These are phyloP conservation scores for Craniophora ligustri DNA, from an alignment of 2,888 invertebrate genomes.

Conservation along the genomic window DNA sequence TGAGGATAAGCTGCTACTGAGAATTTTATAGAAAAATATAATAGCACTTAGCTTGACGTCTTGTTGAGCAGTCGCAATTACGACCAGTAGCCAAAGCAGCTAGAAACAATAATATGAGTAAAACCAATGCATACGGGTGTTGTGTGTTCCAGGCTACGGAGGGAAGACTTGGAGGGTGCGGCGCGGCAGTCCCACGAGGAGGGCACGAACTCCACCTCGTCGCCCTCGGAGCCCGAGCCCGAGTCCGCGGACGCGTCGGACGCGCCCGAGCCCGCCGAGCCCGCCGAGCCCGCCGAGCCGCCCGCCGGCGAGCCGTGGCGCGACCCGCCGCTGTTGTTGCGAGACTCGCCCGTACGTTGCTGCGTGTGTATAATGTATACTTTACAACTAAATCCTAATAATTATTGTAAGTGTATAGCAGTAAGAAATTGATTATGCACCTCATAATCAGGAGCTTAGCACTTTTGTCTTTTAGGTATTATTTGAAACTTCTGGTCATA, in stretches of 20 bases:
- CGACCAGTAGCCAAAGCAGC: too few species aligned
- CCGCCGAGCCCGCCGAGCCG: constrained; percentile 36
- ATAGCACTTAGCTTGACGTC: too few species aligned
- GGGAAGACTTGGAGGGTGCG: constrained; percentile 92
- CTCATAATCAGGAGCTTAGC: too few species aligned
- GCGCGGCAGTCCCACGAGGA: constrained; percentile 94
- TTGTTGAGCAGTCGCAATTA: too few species aligned
- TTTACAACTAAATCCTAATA: constrained; percentile 7
- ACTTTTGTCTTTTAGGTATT: too few species aligned
- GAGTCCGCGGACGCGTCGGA: constrained; percentile 66
- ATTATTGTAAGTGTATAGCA: too few species aligned
- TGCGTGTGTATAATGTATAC: constrained; percentile 22
- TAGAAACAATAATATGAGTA: too few species aligned
- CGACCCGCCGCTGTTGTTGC: constrained; percentile 59
- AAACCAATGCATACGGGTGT: constrained; percentile 64
- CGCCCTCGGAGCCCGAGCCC: constrained; percentile 87
- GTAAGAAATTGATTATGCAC: background rate
- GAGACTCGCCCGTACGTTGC: constrained; percentile 65
- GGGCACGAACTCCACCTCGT: constrained; percentile 93
- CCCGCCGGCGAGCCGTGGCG: constrained; percentile 38
- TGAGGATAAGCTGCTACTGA: too few species aligned
- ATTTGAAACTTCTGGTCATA: too few species aligned
- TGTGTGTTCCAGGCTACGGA: constrained; percentile 80
- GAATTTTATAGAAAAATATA: too few species aligned
- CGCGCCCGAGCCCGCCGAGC: constrained; percentile 58